Percentiles rank a stretch among this genome's conserved stretches.
Conservation (phyloP, 1,140 invertebrate genomes). For the Aporrectodea caliginosa region DNA sequence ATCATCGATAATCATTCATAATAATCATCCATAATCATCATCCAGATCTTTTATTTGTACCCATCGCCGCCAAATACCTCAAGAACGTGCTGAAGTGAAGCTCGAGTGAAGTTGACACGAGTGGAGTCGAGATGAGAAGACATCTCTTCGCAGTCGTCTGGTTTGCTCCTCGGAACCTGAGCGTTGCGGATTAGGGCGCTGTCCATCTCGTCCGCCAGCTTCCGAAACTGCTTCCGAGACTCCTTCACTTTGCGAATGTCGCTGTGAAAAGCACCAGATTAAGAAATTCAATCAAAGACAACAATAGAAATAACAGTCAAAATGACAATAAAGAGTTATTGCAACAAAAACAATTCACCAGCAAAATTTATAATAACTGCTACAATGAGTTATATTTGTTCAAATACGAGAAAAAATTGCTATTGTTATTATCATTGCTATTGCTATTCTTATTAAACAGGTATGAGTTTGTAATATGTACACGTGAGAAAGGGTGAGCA, state of each 20-base stretch:
- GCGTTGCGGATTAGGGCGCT: conserved; percentile 78
- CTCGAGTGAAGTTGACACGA: conserved; percentile 81
- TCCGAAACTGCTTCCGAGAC: conserved; percentile 81
- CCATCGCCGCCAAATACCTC: conserved; percentile 52
- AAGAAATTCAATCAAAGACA: no score
- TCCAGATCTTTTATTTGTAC: no score
- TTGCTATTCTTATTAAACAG: not conserved
- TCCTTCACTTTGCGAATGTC: conserved; percentile 89
- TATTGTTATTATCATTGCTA: not conserved
- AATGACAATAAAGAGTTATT: not conserved
- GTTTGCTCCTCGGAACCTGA: conserved; percentile 67
- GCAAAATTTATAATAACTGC: not conserved
- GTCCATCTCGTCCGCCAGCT: conserved; percentile 84
- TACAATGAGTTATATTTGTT: not conserved
- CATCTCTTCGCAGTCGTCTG: conserved; percentile 76
- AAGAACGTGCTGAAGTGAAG: conserved; percentile 84
- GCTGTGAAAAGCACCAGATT: conserved; percentile 38
- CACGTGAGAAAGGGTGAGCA: no score
- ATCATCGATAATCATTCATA: no score
- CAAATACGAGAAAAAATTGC: not conserved
- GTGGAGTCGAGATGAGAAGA: conserved; percentile 78
- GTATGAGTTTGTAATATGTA: no score
- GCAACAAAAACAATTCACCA: not conserved
- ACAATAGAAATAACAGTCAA: not conserved
- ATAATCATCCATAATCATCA: no score